Evolutionary conservation across 2,888 invertebrate genomes (phyloP).

Genomic region (Thyatira batis): DNA sequence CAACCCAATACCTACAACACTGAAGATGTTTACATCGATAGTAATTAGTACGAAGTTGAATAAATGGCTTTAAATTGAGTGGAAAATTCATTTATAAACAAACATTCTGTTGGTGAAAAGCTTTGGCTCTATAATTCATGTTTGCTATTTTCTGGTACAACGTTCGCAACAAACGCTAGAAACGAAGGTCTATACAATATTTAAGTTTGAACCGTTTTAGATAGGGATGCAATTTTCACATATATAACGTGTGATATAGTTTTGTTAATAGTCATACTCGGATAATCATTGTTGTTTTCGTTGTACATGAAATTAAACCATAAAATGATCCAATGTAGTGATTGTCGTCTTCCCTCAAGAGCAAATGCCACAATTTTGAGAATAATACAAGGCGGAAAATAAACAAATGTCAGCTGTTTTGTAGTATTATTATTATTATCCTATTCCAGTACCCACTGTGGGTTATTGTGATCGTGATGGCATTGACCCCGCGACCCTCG

Average conservation of each 20-base stretch:
- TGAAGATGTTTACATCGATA: background rate
- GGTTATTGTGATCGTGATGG: slow-evolving; percentile 65
- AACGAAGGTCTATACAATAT: background rate
- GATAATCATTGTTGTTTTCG: background rate
- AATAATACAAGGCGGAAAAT: slow-evolving; percentile 8
- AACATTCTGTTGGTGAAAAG: background rate
- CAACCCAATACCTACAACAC: background rate
- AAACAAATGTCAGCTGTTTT: slow-evolving; percentile 37
- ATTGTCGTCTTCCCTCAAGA: background rate
- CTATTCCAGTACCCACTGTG: slow-evolving; percentile 38
- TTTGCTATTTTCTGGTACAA: background rate
- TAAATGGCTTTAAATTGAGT: background rate
- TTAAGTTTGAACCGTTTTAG: background rate
- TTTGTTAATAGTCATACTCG: background rate
- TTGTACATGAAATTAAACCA: background rate
- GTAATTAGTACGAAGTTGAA: background rate
- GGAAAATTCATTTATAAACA: background rate
- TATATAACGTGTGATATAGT: background rate
- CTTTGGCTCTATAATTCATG: background rate
- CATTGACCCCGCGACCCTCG: slow-evolving; percentile 75
- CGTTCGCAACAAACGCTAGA: background rate
- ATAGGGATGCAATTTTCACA: too few relatives aligned
- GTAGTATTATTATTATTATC: slow-evolving; percentile 33
- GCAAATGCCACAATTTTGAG: background rate
- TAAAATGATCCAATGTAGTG: background rate